A percentile compares a stretch with the other conserved stretches of the same genome.
These are phyloP conservation scores for Tetrapedia diversipes DNA, from an alignment of 2,888 invertebrate genomes.

Conservation along the genomic window DNA sequence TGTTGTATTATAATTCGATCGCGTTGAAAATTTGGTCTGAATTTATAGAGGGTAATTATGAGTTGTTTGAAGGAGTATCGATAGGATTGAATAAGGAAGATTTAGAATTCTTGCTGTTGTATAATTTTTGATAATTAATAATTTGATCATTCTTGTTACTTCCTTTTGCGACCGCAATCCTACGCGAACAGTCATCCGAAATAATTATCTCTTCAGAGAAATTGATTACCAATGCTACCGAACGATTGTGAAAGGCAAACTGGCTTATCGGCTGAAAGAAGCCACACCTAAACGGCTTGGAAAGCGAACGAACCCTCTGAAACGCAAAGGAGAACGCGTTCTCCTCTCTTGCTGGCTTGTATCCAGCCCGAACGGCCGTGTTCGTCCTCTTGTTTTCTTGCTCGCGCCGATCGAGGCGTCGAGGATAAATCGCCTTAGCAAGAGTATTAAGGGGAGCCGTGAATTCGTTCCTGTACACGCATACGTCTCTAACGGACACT, in stretches of 20 bases:
- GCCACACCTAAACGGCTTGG: neutral
- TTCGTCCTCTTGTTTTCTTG: slow-evolving; percentile 61
- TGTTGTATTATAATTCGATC: too few relatives aligned
- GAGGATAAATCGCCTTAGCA: slow-evolving; percentile 64
- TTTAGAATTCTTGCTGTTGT: too few relatives aligned
- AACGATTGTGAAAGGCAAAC: neutral
- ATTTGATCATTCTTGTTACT: neutral
- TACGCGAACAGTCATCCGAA: neutral
- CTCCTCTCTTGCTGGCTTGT: slow-evolving; percentile 17
- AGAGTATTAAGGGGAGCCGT: slow-evolving; percentile 62
- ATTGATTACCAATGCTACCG: neutral
- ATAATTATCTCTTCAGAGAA: neutral
- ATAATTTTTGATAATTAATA: too few relatives aligned
- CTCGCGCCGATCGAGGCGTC: slow-evolving; percentile 59
- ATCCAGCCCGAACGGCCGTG: slow-evolving; percentile 35
- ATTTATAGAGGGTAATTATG: too few relatives aligned
- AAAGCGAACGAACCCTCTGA: neutral
- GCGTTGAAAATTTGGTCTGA: too few relatives aligned
- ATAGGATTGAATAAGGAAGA: too few relatives aligned
- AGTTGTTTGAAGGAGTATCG: too few relatives aligned
- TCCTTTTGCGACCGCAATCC: neutral
- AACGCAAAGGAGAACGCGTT: slow-evolving; percentile 15
- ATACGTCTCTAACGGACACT: too few relatives aligned
- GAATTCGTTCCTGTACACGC: slow-evolving; percentile 54
- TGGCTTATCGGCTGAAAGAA: neutral